Evolutionary conservation across 2,888 invertebrate species (phyloP).

Genomic region (Trichogramma evanescens): DNA sequence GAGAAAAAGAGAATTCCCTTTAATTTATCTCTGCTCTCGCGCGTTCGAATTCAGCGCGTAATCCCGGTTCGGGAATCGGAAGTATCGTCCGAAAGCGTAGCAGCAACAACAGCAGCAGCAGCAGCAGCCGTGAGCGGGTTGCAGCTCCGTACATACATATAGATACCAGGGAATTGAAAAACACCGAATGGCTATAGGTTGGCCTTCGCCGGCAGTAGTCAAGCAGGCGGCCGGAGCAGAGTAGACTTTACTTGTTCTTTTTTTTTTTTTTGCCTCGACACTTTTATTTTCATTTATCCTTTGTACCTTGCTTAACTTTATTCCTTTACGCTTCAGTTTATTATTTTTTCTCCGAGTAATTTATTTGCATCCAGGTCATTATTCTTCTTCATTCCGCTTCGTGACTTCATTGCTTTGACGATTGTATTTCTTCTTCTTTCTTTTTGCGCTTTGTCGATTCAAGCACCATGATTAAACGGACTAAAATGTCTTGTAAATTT

Average conservation of each 20-base stretch:
- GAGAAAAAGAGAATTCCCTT: background rate
- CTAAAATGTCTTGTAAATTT: too few relatives aligned
- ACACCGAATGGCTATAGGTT: conserved; percentile 1
- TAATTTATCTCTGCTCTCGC: conserved; percentile 6
- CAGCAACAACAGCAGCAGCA: background rate
- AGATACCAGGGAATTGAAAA: conserved; percentile 9
- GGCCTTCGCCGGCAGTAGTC: conserved; percentile 7
- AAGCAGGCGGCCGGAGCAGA: background rate
- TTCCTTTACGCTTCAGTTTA: too few relatives aligned
- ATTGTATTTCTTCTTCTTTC: background rate
- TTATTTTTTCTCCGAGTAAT: too few relatives aligned
- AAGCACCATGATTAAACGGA: too few relatives aligned
- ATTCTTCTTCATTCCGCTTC: background rate
- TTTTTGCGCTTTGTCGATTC: too few relatives aligned
- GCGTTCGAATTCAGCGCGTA: conserved; percentile 13
- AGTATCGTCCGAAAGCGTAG: conserved; percentile 9
- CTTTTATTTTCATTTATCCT: too few relatives aligned
- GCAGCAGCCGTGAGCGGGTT: background rate
- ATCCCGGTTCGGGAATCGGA: conserved; percentile 11
- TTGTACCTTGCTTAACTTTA: too few relatives aligned
- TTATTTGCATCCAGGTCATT: too few relatives aligned
- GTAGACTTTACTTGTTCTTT: too few relatives aligned
- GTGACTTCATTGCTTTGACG: background rate
- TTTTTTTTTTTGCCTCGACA: too few relatives aligned
- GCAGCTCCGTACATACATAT: background rate